phyloP scores from a whole-genome alignment of 2,113 vertebrate genomes.

The Xenus cinereus region DNA sequence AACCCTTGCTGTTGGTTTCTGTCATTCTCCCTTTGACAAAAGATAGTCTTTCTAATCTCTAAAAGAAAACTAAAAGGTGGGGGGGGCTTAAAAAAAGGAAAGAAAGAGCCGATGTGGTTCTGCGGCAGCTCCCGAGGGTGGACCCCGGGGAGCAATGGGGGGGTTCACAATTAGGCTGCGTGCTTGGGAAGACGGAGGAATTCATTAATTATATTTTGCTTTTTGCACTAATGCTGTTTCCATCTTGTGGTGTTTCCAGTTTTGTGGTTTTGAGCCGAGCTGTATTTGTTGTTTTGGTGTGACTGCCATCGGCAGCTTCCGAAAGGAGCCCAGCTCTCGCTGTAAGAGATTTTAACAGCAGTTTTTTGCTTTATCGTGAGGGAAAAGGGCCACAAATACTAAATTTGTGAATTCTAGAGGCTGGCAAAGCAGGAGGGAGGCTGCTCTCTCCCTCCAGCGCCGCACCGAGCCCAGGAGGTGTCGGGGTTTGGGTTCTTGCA shows the following conservation, averaged over 20 bases:
- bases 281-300: not conserved
- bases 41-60: not conserved
- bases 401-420: not conserved
- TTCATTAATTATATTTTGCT: not conserved
- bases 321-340: not conserved
- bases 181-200: not conserved
- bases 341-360: too few relatives aligned
- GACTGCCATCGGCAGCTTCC: not conserved
- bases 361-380: too few relatives aligned
- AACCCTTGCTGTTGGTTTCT: not conserved
- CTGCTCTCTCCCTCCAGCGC: not conserved
- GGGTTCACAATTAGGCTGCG: not conserved
- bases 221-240: not conserved
- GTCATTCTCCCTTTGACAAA: not conserved
- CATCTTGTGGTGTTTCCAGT: accelerated
- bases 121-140: too few relatives aligned
- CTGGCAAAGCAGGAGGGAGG: not conserved
- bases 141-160: not conserved
- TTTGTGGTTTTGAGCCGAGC: not conserved
- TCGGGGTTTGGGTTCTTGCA: not conserved
- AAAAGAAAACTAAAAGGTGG: not conserved
- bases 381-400: not conserved
- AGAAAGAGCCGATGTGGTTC: too few relatives aligned
- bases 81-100: not conserved
- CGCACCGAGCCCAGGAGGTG: not conserved